Evolutionary conservation across 2,888 invertebrate species (phyloP), one percentile per base, ranked within the genome.

Genomic region (Lithodes maja): DNA sequence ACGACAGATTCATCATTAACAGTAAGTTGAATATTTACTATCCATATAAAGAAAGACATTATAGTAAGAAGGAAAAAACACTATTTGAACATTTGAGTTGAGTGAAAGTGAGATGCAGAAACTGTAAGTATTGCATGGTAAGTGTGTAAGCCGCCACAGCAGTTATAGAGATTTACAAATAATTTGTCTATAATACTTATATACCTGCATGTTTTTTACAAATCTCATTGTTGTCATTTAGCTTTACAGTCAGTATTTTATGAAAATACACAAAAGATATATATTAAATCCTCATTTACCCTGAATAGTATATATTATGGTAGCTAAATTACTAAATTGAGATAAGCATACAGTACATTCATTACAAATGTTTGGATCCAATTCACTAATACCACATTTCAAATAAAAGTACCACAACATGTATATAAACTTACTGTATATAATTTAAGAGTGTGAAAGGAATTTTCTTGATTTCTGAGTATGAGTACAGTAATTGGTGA

Each of bases 101-200:
- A 85, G 84, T 77, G 12, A 52, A 33, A 52, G 33, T 75, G 52
- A n/a, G n/a, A 33, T 17, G 33, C n/a, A 61, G 17, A 69, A 52
- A 55, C 53, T n/a, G 88, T 89, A 82, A 89, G 88, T 89, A 89
- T n/a, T 89, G 88, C 88, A 89, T 89, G 88, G 88, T 89, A 85
- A 89, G 88, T 89, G 88, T 89, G 85, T 85, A 75, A 85, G 75
- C 81, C 33, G 85, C 80, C 81, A 75, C 75, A 74, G 75, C 71
- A 71, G 75, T 15, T 86, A 78, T 86, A 81, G 81, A 78, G 68
- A 55, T 83, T 81, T 54, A 81, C 74, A 86, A 52, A 55, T 80
- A 74, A 71, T 81, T 86, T 82, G 61, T 86, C 54, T 33, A 81
- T 80, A 61, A 80, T 83, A 85, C 75, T 52, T 68, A 78, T 87